Evolutionary conservation across 2,888 invertebrate species (phyloP).

Genomic region (Pyrgus malvae): DNA sequence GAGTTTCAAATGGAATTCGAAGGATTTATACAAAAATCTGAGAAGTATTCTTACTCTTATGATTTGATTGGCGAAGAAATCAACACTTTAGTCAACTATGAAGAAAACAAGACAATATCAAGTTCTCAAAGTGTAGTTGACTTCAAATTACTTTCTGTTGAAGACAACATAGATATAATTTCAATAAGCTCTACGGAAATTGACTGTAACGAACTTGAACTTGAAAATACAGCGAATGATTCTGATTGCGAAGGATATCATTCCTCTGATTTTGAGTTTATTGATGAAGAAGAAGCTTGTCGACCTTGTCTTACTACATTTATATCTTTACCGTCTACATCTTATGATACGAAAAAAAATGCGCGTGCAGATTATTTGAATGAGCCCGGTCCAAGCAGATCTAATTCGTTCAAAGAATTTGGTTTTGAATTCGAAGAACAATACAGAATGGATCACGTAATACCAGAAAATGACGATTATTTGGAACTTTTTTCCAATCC

Average conservation of each 20-base stretch:
- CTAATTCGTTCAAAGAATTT: background rate
- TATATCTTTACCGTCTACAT: no score
- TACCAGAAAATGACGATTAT: conserved; percentile 51
- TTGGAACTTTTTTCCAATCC: conserved; percentile 45
- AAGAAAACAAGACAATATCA: background rate
- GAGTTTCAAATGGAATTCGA: background rate
- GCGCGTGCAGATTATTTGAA: background rate
- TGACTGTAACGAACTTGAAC: no score
- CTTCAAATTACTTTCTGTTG: conserved; percentile 19
- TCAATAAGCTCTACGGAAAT: background rate
- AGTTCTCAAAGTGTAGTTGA: conserved; percentile 8
- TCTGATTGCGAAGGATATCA: conserved; percentile 46
- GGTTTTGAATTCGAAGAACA: conserved; percentile 10
- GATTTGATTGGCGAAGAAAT: background rate
- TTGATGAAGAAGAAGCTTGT: conserved; percentile 59
- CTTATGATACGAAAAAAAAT: no score
- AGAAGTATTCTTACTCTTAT: background rate
- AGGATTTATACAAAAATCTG: background rate
- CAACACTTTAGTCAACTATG: background rate
- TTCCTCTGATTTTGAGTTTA: conserved; percentile 70
- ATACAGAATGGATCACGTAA: conserved; percentile 39
- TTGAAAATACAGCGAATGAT: background rate
- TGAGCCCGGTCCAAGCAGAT: background rate
- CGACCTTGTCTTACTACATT: conserved; percentile 35
- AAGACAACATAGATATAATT: conserved; percentile 31